Conservation (phyloP, 2,797 vertebrate genomes). For the Hemitrygon akajei region DNA sequence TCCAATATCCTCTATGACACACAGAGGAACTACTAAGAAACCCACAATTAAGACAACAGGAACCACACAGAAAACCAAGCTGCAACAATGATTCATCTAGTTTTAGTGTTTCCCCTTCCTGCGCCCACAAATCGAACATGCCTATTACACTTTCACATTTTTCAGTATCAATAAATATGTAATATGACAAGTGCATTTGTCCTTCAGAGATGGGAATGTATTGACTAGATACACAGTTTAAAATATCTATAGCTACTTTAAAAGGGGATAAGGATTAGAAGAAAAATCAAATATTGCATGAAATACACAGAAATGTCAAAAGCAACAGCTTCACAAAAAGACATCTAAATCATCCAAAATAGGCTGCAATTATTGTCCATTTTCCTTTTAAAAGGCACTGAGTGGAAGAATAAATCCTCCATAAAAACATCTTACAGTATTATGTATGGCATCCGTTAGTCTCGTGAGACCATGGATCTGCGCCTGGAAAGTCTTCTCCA, state of each 20-base stretch:
- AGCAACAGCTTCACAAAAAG: neutral
- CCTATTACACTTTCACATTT: neutral
- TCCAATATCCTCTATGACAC: slow-evolving; percentile 48
- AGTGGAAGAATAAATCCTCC: neutral
- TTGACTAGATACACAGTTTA: neutral
- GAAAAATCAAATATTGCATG: neutral
- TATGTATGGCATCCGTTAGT: too few species aligned
- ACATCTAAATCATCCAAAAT: neutral
- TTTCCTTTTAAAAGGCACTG: neutral
- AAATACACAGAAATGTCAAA: neutral
- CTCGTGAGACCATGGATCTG: too few species aligned
- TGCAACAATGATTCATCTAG: neutral
- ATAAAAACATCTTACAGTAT: neutral
- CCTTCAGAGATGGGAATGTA: neutral
- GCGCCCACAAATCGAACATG: slow-evolving; percentile 24
- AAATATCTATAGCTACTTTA: neutral
- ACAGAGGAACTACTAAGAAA: slow-evolving; percentile 47
- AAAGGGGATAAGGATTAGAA: neutral
- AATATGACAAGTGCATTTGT: neutral
- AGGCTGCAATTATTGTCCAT: neutral
- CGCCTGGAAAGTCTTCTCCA: too few species aligned
- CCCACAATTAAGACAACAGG: slow-evolving; percentile 40
- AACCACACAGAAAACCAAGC: slow-evolving; percentile 33
- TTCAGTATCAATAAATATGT: neutral
- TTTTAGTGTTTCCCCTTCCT: slow-evolving; percentile 30